A percentile compares a stretch with the other conserved stretches of the same genome.
Conservation (phyloP, 2,797 vertebrate genomes). For the Allobates femoralis region DNA sequence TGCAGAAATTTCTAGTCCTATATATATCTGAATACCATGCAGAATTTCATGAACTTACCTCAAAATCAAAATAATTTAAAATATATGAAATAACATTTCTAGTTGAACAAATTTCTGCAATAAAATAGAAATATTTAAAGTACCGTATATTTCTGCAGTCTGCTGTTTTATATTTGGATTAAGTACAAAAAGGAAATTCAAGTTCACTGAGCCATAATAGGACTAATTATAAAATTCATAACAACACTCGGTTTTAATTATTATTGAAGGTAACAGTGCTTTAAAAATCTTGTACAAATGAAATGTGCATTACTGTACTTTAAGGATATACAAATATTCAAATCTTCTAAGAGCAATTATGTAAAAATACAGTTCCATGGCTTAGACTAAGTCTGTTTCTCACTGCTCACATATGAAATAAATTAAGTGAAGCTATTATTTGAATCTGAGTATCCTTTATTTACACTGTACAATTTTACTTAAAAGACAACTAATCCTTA, state of each 20-base stretch:
- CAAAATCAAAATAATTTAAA: too few species aligned
- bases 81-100: too few species aligned
- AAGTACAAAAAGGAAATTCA: conserved; percentile 36
- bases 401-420: conserved; percentile 44
- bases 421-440: conserved; percentile 36
- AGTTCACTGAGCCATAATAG: conserved; percentile 39
- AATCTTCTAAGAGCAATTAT: conserved; percentile 22
- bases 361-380: conserved; percentile 27
- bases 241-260: conserved; percentile 45
- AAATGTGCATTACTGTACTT: conserved; percentile 31
- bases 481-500: background rate
- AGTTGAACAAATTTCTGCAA: too few species aligned
- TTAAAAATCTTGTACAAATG: conserved; percentile 42
- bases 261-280: conserved; percentile 42
- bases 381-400: conserved; percentile 39
- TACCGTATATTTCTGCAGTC: background rate
- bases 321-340: conserved; percentile 33
- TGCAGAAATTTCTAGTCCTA: too few species aligned
- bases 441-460: background rate
- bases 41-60: too few species aligned
- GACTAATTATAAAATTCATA: conserved; percentile 58
- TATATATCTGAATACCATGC: too few species aligned
- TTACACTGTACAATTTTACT: background rate
- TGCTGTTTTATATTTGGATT: conserved; percentile 28
- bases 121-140: background rate